A percentile compares a stretch with the other conserved stretches of the same genome.
Conservation (phyloP, 1,140 invertebrate genomes). For the Riptortus pedestris region DNA sequence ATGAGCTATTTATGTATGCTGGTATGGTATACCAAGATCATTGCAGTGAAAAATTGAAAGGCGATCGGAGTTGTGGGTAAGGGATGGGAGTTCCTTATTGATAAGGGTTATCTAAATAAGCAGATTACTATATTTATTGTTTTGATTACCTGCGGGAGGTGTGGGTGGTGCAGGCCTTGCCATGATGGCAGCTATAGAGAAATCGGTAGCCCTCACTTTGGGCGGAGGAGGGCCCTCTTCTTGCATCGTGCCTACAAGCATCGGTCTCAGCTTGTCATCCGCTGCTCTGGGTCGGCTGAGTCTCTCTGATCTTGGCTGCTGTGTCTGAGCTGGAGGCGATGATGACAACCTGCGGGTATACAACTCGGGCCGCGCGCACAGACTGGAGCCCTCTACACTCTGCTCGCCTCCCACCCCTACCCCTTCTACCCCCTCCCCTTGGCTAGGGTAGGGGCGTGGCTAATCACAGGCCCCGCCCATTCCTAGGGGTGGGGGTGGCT, state of each 20-base stretch:
- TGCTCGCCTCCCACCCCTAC: slow-evolving; percentile 5
- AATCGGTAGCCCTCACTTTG: slow-evolving; percentile 64
- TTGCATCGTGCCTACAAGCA: slow-evolving; percentile 31
- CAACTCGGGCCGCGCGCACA: neutral
- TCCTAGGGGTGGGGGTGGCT: neutral
- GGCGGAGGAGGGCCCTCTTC: slow-evolving; percentile 28
- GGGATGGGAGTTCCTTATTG: neutral
- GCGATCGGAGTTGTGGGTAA: too few species aligned
- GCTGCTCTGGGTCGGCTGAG: neutral
- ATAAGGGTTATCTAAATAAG: too few species aligned
- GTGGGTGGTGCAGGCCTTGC: slow-evolving; percentile 41
- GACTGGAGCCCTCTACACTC: slow-evolving; percentile 16
- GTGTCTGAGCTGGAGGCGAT: neutral
- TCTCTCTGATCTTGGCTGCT: neutral
- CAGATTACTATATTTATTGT: too few species aligned
- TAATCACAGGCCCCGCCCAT: slow-evolving; percentile 4
- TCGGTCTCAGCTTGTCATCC: slow-evolving; percentile 4
- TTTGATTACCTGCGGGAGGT: neutral
- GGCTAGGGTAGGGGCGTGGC: neutral
- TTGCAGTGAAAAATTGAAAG: too few species aligned
- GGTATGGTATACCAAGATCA: too few species aligned
- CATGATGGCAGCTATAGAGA: slow-evolving; percentile 89
- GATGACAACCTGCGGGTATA: neutral
- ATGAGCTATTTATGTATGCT: too few species aligned
- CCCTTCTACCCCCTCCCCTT: slow-evolving; percentile 2